phyloP scores from a whole-genome alignment of 2,888 invertebrate species.

The Callinectes sapidus region DNA sequence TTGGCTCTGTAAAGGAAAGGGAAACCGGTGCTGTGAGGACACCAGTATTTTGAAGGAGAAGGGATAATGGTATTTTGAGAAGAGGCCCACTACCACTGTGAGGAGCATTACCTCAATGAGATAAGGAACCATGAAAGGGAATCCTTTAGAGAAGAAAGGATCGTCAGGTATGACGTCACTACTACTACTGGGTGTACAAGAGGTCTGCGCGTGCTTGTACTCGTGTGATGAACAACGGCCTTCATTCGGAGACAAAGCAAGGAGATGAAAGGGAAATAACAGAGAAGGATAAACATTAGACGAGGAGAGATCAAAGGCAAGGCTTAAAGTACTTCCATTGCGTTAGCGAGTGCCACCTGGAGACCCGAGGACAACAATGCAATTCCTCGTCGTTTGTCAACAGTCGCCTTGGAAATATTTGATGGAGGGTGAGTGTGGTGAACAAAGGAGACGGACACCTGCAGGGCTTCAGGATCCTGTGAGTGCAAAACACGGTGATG shows the following conservation, averaged over 20 bases:
- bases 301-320: not conserved
- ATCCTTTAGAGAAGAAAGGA: not conserved
- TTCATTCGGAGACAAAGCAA: not conserved
- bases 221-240: not conserved
- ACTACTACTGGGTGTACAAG: not conserved
- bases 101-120: not conserved
- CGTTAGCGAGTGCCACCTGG: not conserved
- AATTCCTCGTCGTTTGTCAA: not conserved
- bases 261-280: not conserved
- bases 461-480: not conserved
- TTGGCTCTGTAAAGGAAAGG: not conserved
- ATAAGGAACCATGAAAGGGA: not conserved
- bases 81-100: not conserved
- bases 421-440: not conserved
- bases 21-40: not conserved
- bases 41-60: not conserved
- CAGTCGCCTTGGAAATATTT: not conserved
- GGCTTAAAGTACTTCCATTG: slow-evolving; percentile 8
- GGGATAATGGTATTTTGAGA: not conserved
- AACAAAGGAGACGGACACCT: not conserved
- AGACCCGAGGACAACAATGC: slow-evolving; percentile 10
- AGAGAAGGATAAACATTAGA: slow-evolving; percentile 9
- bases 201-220: not conserved
- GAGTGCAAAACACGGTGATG: not conserved
- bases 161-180: not conserved